Percentiles rank a stretch among this genome's conserved stretches.
Conservation (phyloP, 1,140 invertebrate genomes). For the Zaprionus gabonicus region DNA sequence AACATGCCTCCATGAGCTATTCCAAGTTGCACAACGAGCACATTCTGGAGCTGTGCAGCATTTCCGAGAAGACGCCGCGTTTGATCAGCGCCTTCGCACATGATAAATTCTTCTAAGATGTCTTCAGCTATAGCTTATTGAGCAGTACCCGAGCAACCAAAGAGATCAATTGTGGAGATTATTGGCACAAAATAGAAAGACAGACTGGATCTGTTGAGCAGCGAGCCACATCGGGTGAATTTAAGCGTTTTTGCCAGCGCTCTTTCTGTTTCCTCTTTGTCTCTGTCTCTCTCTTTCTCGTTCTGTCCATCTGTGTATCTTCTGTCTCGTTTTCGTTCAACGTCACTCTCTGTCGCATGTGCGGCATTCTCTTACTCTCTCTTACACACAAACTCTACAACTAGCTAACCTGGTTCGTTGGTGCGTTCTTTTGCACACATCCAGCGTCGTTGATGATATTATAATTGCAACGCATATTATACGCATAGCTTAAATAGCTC, state of each 20-base stretch:
- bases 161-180: background rate
- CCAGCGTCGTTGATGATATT: constrained; percentile 22
- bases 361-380: background rate
- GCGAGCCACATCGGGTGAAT: background rate
- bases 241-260: background rate
- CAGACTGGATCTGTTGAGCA: constrained; percentile 11
- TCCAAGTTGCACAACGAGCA: constrained; percentile 56
- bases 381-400: background rate
- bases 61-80: constrained; percentile 62
- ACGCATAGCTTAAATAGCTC: constrained; percentile 24
- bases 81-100: constrained; percentile 72
- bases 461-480: constrained; percentile 23
- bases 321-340: background rate
- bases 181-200: constrained; percentile 8
- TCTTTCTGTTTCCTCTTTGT: background rate
- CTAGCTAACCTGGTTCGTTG: constrained; percentile 9
- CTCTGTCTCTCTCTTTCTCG: background rate
- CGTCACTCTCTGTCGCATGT: background rate
- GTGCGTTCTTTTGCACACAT: constrained; percentile 21
- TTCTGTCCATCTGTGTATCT: background rate
- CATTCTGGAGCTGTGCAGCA: constrained; percentile 75
- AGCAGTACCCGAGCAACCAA: constrained; percentile 12
- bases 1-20: constrained; percentile 67
- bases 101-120: constrained; percentile 58
- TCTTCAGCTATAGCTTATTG: background rate